These are phyloP conservation scores for Indicator maculatus DNA, from an alignment of 2,113 vertebrate genomes.

Conservation along the genomic window DNA sequence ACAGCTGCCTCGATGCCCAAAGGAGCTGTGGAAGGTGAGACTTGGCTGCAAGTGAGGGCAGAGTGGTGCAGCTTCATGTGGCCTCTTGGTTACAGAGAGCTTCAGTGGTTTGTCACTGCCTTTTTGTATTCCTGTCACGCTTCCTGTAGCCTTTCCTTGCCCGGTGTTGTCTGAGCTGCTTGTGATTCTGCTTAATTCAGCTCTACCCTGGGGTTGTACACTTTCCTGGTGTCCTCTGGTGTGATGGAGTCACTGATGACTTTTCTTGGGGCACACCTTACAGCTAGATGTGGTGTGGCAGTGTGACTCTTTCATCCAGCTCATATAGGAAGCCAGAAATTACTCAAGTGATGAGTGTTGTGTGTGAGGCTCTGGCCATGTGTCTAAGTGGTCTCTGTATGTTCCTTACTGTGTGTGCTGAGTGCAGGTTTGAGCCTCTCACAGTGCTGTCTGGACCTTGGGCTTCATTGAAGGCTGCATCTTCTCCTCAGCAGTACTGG, in stretches of 20 bases:
- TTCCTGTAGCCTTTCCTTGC: neutral
- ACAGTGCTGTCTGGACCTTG: rapidly evolving
- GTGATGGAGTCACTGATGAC: neutral
- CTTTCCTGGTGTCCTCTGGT: neutral
- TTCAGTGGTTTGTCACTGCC: neutral
- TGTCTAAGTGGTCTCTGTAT: neutral
- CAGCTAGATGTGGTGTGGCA: rapidly evolving
- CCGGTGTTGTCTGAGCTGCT: neutral
- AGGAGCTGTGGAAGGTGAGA: neutral
- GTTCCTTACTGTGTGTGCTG: neutral
- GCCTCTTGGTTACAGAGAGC: neutral
- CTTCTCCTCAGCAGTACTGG: neutral
- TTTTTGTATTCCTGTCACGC: neutral
- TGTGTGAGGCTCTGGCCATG: neutral
- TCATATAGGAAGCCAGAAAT: rapidly evolving
- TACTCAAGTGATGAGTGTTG: rapidly evolving
- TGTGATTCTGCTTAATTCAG: neutral
- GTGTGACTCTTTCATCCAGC: neutral
- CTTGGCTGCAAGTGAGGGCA: neutral
- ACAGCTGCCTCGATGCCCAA: too few species aligned
- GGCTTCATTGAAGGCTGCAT: neutral
- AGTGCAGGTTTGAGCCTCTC: rapidly evolving
- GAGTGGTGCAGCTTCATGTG: neutral
- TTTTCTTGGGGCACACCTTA: rapidly evolving
- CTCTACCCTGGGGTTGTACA: neutral